Conservation (phyloP, 2,797 vertebrate genomes). For the Sorex maritimensis region DNA sequence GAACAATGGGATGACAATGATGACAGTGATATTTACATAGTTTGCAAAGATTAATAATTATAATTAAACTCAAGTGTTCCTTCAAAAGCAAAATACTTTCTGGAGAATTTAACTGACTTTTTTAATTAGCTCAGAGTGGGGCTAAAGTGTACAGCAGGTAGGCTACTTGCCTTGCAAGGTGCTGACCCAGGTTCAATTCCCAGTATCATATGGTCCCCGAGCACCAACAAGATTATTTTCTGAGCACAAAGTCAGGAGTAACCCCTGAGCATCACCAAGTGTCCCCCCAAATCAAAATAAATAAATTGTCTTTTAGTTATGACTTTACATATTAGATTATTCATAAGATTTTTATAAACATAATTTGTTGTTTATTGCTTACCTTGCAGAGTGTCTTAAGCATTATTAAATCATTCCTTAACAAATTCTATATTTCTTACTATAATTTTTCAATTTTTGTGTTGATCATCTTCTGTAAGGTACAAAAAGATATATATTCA, state of each 20-base stretch:
- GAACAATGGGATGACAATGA: too few relatives aligned
- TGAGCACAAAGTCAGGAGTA: too few relatives aligned
- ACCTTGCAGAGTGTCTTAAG: background rate
- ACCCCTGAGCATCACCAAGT: too few relatives aligned
- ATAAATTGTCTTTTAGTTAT: background rate
- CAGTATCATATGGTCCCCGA: too few relatives aligned
- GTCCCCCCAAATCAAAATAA: too few relatives aligned
- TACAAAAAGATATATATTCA: slow-evolving; percentile 3
- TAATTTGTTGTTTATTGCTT: background rate
- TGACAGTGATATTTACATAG: background rate
- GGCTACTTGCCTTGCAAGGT: too few relatives aligned
- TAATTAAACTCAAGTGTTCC: slow-evolving; percentile 6
- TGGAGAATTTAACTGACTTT: background rate
- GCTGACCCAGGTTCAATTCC: too few relatives aligned
- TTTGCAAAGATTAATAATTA: background rate
- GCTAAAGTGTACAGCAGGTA: too few relatives aligned
- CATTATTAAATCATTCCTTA: slow-evolving; percentile 54
- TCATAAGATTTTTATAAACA: slow-evolving; percentile 14
- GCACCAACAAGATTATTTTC: too few relatives aligned
- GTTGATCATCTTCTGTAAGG: background rate
- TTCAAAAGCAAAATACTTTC: slow-evolving; percentile 50
- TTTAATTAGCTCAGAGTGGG: background rate
- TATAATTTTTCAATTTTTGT: background rate
- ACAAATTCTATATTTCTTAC: background rate
- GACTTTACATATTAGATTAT: background rate